Conservation (phyloP, 2,797 vertebrate genomes). For the Odontamblyopus rebecca region DNA sequence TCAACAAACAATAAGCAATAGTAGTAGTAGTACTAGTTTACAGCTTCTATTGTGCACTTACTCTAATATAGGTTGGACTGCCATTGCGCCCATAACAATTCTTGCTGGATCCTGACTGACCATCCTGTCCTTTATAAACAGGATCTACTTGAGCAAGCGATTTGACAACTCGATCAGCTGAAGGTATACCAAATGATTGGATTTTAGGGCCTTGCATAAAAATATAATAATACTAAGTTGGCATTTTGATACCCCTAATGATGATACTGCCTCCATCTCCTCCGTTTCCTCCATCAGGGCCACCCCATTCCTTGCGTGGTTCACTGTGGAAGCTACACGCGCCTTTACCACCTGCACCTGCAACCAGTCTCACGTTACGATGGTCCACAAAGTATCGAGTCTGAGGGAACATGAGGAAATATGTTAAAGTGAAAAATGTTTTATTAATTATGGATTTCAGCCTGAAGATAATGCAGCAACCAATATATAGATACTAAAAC, state of each 20-base stretch:
- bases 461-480: too few relatives aligned
- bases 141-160: slow-evolving; percentile 83
- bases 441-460: not conserved
- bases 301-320: slow-evolving; percentile 92
- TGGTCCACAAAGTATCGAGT: slow-evolving; percentile 88
- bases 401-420: slow-evolving; percentile 62
- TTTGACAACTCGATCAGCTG: slow-evolving; percentile 85
- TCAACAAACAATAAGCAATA: not conserved
- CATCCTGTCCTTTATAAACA: slow-evolving; percentile 79
- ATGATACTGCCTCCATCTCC: slow-evolving; percentile 83
- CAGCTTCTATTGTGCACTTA: slow-evolving; percentile 61
- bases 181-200: slow-evolving; percentile 30
- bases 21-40: not conserved
- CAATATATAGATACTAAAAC: too few relatives aligned
- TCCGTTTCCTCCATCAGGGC: slow-evolving; percentile 93
- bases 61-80: slow-evolving; percentile 71
- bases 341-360: slow-evolving; percentile 86
- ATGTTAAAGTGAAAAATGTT: not conserved
- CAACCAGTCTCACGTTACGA: slow-evolving; percentile 81
- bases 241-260: slow-evolving; percentile 49
- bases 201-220: not conserved
- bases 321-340: slow-evolving; percentile 88
- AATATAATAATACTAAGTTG: not conserved
- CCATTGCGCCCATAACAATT: slow-evolving; percentile 89
- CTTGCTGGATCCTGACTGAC: slow-evolving; percentile 82